Evolutionary conservation across 2,888 invertebrate species (phyloP).

Genomic region (Thymelicus acteon): DNA sequence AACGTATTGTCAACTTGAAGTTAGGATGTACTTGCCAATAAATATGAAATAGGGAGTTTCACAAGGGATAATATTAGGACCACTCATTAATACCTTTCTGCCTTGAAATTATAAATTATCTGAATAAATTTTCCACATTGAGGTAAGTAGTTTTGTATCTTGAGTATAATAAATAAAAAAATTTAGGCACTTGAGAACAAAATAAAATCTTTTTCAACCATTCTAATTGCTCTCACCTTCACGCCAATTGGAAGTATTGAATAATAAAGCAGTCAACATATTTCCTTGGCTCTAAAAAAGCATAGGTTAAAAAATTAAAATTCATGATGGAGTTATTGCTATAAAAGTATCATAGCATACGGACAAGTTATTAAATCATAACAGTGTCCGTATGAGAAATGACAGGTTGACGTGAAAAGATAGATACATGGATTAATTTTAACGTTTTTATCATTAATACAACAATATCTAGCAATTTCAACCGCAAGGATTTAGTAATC

Average conservation of each 20-base stretch:
- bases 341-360: conserved; percentile 23
- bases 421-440: conserved; percentile 23
- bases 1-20: no score
- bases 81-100: no score
- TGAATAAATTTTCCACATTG: no score
- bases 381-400: not conserved
- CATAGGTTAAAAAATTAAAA: conserved; percentile 29
- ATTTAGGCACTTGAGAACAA: not conserved
- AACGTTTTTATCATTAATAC: conserved; percentile 3
- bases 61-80: no score
- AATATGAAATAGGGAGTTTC: no score
- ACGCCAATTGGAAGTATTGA: conserved; percentile 1
- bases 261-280: conserved; percentile 14
- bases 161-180: no score
- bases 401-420: conserved; percentile 30
- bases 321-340: conserved; percentile 30
- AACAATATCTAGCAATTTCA: not conserved
- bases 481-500: not conserved
- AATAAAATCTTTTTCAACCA: not conserved
- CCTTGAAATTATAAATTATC: no score
- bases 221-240: conserved; percentile 12
- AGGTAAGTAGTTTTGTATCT: no score
- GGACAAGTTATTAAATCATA: conserved; percentile 26
- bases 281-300: conserved; percentile 13
- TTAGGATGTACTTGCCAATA: no score